Evolutionary conservation across 2,888 invertebrate genomes (phyloP).

Genomic region (Drosophila aldrichi): DNA sequence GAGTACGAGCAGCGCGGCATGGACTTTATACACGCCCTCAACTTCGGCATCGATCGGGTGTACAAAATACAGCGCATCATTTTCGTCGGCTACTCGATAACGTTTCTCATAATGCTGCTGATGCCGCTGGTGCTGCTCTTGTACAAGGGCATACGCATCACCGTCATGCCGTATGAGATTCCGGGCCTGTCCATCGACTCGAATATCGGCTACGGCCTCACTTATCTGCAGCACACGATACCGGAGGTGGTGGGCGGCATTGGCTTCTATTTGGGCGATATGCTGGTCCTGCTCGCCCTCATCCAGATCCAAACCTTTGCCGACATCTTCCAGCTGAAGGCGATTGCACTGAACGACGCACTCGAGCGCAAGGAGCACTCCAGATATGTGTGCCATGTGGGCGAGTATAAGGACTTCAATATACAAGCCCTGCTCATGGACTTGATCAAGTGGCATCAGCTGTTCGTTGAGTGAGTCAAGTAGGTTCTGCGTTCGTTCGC

Average conservation of each 20-base stretch:
- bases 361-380: slow-evolving; percentile 27
- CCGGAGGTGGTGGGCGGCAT: slow-evolving; percentile 31
- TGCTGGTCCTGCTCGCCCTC: slow-evolving; percentile 42
- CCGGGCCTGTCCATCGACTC: slow-evolving; percentile 51
- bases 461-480: slow-evolving; percentile 47
- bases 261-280: slow-evolving; percentile 52
- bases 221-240: slow-evolving; percentile 36
- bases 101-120: slow-evolving; percentile 37
- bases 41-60: slow-evolving; percentile 45
- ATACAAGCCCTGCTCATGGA: slow-evolving; percentile 43
- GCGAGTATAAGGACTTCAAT: slow-evolving; percentile 1
- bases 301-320: slow-evolving; percentile 56
- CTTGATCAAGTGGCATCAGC: slow-evolving; percentile 61
- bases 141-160: slow-evolving; percentile 49
- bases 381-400: slow-evolving; percentile 4
- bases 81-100: slow-evolving; percentile 43
- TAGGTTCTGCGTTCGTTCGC: fast-evolving
- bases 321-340: slow-evolving; percentile 50
- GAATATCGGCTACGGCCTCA: slow-evolving; percentile 38
- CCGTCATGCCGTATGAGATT: slow-evolving; percentile 45
- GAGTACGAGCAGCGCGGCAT: slow-evolving; percentile 41
- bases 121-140: slow-evolving; percentile 30
- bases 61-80: slow-evolving; percentile 29
- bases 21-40: slow-evolving; percentile 9
- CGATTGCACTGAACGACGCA: slow-evolving; percentile 28